Evolutionary conservation across 1,140 invertebrate genomes (phyloP), one percentile per base, ranked within the genome.

Genomic region (Bilobella aurantiaca): DNA sequence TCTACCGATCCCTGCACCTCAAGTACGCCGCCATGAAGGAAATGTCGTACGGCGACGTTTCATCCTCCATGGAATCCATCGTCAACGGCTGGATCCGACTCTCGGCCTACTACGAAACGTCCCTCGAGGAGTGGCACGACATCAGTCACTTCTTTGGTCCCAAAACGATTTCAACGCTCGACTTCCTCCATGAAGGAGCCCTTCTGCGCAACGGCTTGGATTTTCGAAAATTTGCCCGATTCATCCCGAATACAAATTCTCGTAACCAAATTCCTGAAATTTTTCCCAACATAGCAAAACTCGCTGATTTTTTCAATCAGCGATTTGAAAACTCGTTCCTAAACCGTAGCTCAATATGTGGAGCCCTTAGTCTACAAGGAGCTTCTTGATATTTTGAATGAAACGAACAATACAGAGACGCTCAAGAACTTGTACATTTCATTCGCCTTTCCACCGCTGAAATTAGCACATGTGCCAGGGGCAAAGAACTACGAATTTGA

Each of bases 181-280:
- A 67, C 30, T 63, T 67, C 62, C 57, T 67, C n/a, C 61, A 63
- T 29, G 61, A 67, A 60, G 62, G 62, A 3, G 34, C 61, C 31
- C 30, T 30, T 1, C 12, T 67, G 1, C n/a, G 28, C 2, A 58
- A 59, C 23, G 66, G 61, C 18, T 32, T 49, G 8, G 53, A 66
- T 34, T 32, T 46, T 42, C 14, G 59, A 2, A 2, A 62, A 31
- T 37, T 56, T 62, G 46, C 65, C 57, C 58, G 60, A 5, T 12
- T 57, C 14, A 16, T 66, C 3, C 65, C 65, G 5, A 57, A 46
- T 30, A 31, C 58, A 3, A 12, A 32, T 59, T 8, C 14, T n/a
- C 64, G 63, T 64, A 64, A 23, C 3, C 2, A n/a, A n/a, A n/a
- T n/a, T n/a, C n/a, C n/a, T n/a, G n/a, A n/a, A n/a, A n/a, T n/a